Base-by-base conservation (phyloP, 2,797 vertebrate genomes). In the Melanitta fusca region DNA sequence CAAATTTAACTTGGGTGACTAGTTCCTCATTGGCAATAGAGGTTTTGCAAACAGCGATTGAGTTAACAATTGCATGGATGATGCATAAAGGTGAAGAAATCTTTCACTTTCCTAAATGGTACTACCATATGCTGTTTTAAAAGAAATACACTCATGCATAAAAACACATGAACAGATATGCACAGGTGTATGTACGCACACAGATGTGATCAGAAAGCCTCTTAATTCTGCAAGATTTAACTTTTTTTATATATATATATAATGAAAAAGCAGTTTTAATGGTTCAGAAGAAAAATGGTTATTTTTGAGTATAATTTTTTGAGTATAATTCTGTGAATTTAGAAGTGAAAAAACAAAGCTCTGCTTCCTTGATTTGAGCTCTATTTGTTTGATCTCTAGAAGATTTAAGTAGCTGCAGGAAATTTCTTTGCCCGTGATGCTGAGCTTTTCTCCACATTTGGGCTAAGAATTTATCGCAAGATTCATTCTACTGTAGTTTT, bases 261-360 rank as follows among this genome's bases (percentile, higher is more conserved):
- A 43, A 74, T 16, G 9, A 9, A 70, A 79, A 88, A 41, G 2
- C 2, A 22, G 8, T 13, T 85, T 85, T 58, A 36, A 36, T 51
- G 10, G 13, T 79, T 81, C 53, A 70, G 68, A 39, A 77, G 32
- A 17, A 91, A 94, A 78, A 17, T 51, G 1, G 3, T 61, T 69
- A 74, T 74, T 92, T 95, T 43, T 89, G 41, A 70, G 43, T 47
- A 47, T n/a, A 79, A 73, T 34, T 25, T 92, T 95, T 43, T 89
- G 41, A 70, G 43, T 47, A 47, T n/a, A 79, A 73, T 34, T 25
- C 17, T 56, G 51, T 43, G 68, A 57, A 84, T 65, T 81, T 93
- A 56, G 13, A 81, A 80, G 72, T 13, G 30, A 20, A n/a, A 38
- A 17, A 70, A 51, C 24, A 75, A 88, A 84, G 32, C 34, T 54